phyloP scores from a whole-genome alignment of 92 coral and sea anemone species.

The Paragorgia papillata region DNA sequence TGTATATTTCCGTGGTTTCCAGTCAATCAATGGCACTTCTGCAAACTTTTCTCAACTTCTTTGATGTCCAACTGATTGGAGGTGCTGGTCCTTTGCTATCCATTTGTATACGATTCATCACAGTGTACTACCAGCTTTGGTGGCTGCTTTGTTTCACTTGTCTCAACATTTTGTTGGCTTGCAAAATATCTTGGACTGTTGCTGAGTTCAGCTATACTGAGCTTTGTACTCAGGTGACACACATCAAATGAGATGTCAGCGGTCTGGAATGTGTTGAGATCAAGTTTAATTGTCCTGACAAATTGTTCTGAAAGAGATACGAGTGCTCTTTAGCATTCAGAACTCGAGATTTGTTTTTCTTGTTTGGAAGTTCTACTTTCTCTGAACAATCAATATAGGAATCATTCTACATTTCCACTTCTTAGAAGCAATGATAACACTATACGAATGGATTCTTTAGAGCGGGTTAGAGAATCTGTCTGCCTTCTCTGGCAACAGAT shows the following conservation, averaged over 20 bases:
- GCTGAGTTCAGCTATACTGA: neutral
- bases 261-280: neutral
- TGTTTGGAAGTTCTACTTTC: too few species aligned
- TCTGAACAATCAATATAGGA: neutral
- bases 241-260: neutral
- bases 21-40: too few species aligned
- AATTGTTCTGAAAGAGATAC: neutral
- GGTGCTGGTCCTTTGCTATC: conserved; percentile 37
- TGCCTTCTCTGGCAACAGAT: too few species aligned
- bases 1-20: too few species aligned
- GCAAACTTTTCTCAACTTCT: neutral
- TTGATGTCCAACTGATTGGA: conserved; percentile 29
- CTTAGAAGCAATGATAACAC: too few species aligned
- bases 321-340: neutral
- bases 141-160: conserved; percentile 22
- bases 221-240: conserved; percentile 4
- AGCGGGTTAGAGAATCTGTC: too few species aligned
- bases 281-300: neutral
- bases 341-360: neutral
- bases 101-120: conserved; percentile 33
- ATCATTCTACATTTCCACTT: too few species aligned
- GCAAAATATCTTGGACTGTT: conserved; percentile 7
- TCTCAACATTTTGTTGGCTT: neutral
- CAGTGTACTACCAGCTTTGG: conserved; percentile 3
- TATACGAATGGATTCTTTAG: too few species aligned